Evolutionary conservation across 2,113 vertebrate genomes (phyloP), one percentile per base, ranked within the genome.

Genomic region (Indicator maculatus): DNA sequence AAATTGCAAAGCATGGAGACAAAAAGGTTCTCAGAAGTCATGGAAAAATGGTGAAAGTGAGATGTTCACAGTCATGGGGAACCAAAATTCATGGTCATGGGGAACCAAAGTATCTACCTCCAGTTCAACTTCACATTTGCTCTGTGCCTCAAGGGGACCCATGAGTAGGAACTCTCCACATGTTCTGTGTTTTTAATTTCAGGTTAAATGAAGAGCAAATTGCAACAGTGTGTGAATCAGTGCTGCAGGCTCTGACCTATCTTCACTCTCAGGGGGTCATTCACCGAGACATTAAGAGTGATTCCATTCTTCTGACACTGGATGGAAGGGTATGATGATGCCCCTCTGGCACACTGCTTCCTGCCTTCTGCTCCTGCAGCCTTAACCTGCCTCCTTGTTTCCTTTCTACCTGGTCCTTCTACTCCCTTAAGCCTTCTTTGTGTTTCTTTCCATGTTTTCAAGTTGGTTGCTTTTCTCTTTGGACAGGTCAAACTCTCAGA

Each of bases 191-290:
- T 76, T 83, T n/a, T 91, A 2, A 45, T 75, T 94, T 63, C 97
- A 99, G 99, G 95, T 97, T 99, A 93, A 99, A 98, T 6, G 99
- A 99, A 90, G 99, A 99, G 97, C 99, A 99, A 97, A 99, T 99
- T 38, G 99, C 99, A 55, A 99, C 99, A 1, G 99, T 99, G 88
- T 99, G 99, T 74, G 99, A 99, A 91, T 99, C 99, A 0, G 99
- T 99, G 95, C 97, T 99, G 92, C 99, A 99, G 97, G 99, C 99
- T 19, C 97, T 99, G 95, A 98, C 98, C 19, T 99, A 99, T 83
- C 98, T 99, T 76, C 99, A 99, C 60, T 99, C 99, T 27, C 99
- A 99, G 95, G 99, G 99, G 6, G 99, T 99, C 96, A 99, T 99
- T 94, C 99, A 99, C 96, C 97, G 99, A 74, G 99, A 99, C 98